Evolutionary conservation across 1,140 invertebrate genomes (phyloP).

Genomic region (Macrotrachela quadricornifera): DNA sequence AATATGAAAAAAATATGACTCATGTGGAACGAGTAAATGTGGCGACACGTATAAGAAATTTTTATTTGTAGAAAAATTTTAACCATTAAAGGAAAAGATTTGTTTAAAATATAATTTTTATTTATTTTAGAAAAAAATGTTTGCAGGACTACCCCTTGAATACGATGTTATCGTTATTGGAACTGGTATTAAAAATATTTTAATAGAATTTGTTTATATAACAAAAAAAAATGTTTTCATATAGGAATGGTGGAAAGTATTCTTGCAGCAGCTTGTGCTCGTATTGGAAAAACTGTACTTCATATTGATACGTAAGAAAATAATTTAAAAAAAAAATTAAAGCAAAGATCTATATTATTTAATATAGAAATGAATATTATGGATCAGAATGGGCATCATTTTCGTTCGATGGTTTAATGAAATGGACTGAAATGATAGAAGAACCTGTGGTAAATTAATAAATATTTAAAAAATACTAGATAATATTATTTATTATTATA

Average conservation of each 20-base stretch:
- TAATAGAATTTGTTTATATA: neutral
- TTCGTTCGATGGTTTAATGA: conserved; percentile 42
- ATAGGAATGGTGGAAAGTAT: conserved; percentile 74
- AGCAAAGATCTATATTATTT: conserved; percentile 8
- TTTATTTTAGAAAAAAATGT: too few species aligned
- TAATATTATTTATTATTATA: too few species aligned
- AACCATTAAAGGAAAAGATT: too few species aligned
- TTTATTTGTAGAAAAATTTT: too few species aligned
- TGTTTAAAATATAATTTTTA: too few species aligned
- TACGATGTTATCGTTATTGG: conserved; percentile 74
- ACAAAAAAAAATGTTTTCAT: neutral
- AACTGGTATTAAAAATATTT: conserved; percentile 44
- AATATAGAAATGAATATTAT: conserved; percentile 58
- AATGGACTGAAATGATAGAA: conserved; percentile 7
- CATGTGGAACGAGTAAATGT: too few species aligned
- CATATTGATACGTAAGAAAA: conserved; percentile 40
- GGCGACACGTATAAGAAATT: too few species aligned
- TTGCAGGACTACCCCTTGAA: conserved; percentile 42
- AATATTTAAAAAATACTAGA: too few species aligned
- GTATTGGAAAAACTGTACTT: conserved; percentile 72
- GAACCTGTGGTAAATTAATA: neutral
- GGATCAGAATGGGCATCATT: conserved; percentile 74
- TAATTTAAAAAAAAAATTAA: neutral
- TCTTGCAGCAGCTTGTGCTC: conserved; percentile 65
- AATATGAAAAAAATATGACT: too few species aligned